Conservation (phyloP, 2,113 vertebrate genomes). For the Prochilodus magdalenae region DNA sequence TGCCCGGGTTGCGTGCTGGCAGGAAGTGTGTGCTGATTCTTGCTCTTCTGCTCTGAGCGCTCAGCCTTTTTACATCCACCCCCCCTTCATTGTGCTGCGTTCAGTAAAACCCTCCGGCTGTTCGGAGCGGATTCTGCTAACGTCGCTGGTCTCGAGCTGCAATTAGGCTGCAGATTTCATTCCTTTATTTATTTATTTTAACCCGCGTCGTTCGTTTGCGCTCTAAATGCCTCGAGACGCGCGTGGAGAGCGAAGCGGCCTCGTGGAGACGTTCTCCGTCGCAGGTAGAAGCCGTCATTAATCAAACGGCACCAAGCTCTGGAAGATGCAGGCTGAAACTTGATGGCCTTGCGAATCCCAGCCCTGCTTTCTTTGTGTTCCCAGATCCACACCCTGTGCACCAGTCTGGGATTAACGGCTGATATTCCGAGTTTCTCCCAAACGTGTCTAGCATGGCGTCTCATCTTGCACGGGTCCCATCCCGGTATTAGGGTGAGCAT, state of each 20-base stretch:
- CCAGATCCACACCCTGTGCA: no score
- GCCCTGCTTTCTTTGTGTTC: constrained; percentile 10
- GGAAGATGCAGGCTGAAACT: not conserved
- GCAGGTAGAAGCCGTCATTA: constrained; percentile 30
- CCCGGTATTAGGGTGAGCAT: no score
- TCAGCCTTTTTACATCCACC: constrained; percentile 51
- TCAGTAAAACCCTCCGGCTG: constrained; percentile 45
- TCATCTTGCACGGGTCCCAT: no score
- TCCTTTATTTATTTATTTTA: not conserved
- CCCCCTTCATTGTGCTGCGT: constrained; percentile 56
- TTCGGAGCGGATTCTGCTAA: constrained; percentile 38
- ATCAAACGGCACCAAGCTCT: constrained; percentile 19
- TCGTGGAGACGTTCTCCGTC: constrained; percentile 31
- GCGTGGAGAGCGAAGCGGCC: constrained; percentile 14
- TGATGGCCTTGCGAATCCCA: constrained; percentile 27
- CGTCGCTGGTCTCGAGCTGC: constrained; percentile 32
- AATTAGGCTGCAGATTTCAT: constrained; percentile 9
- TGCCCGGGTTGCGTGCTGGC: not conserved
- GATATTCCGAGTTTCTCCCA: no score
- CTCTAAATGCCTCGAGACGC: constrained; percentile 36
- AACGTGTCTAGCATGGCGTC: no score
- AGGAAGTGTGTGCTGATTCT: constrained; percentile 56
- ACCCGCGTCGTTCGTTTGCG: constrained; percentile 1
- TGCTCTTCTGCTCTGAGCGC: constrained; percentile 45
- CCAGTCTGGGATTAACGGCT: no score